Evolutionary conservation across 2,797 vertebrate genomes (phyloP), one percentile per base, ranked within the genome.

Genomic region (Malurus splendens): DNA sequence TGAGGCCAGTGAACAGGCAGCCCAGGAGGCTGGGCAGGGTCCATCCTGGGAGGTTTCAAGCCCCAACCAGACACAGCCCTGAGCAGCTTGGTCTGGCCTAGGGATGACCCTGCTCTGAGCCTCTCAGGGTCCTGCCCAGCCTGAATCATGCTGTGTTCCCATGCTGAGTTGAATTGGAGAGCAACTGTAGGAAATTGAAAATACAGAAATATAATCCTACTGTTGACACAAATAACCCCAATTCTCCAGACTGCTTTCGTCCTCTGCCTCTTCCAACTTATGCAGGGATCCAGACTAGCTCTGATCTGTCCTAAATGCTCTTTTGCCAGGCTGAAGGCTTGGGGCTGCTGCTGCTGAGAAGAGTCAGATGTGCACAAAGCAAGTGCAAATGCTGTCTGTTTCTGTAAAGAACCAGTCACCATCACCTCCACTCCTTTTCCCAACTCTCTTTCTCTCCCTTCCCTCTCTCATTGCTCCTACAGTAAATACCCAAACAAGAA

Each of bases 121-220:
- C 56, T 84, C 81, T 54, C 72, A 64, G 41, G 28, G 56, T 82
- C 85, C n/a, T 18, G 1, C 60, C 81, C 85, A 87, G 48, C 19
- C 62, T 78, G 80, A 89, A 33, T 76, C 85, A 73, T 54, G 39
- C 71, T 36, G 10, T 68, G 80, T 81, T 83, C 77, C 80, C 86
- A 50, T 60, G 64, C 67, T 78, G 87, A 85, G 57, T 17, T 80
- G 52, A 66, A 86, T 44, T 38, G 59, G 54, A 86, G 52, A 71
- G 68, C 50, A 90, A 79, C 24, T 24, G 80, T 93, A 94, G 92
- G 89, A 94, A 93, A 95, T 93, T 87, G 86, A 92, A 95, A 90
- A 85, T 76, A 79, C 65, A 77, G 89, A 91, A 92, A 94, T 76
- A 71, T 64, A 95, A 90, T 92, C 90, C 90, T 66, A 17, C 50